Conservation (phyloP, 2,888 invertebrate genomes). For the Megaustenia siamemsis region DNA sequence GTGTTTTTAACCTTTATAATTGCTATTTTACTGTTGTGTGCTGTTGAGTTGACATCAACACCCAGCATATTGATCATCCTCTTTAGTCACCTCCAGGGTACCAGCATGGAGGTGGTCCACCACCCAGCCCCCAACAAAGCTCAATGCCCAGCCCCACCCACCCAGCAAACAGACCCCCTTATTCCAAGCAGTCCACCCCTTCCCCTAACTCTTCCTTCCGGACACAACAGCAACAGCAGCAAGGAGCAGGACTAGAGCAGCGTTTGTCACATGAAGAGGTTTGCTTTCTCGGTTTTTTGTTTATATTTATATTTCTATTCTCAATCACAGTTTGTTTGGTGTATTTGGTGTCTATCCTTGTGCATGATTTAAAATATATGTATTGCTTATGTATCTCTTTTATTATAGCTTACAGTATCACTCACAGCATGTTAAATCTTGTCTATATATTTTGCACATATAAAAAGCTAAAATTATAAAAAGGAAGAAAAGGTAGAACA, state of each 20-base stretch:
- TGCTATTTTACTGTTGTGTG: background rate
- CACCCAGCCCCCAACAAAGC: conserved; percentile 40
- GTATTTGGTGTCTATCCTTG: background rate
- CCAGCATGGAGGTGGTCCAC: conserved; percentile 38
- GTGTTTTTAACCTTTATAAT: background rate
- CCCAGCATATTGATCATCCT: conserved; percentile 31
- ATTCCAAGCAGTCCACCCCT: conserved; percentile 61
- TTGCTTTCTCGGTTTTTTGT: conserved; percentile 38
- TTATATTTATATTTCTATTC: background rate
- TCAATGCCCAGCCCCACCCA: conserved; percentile 54
- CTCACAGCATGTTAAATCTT: too few relatives aligned
- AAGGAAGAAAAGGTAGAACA: too few relatives aligned
- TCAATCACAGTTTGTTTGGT: background rate
- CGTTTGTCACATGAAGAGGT: conserved; percentile 96
- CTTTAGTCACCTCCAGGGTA: conserved; percentile 39
- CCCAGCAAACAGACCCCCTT: conserved; percentile 63
- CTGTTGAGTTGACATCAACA: background rate
- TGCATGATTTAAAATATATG: background rate
- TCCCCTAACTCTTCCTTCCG: conserved; percentile 61
- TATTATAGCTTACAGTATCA: too few relatives aligned
- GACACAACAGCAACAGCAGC: conserved; percentile 57
- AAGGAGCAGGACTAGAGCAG: conserved; percentile 72
- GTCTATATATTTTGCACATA: too few relatives aligned
- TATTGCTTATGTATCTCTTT: too few relatives aligned
- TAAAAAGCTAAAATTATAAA: too few relatives aligned